Conservation (phyloP, 1,140 invertebrate genomes). For the Trachelipus rathkii region DNA sequence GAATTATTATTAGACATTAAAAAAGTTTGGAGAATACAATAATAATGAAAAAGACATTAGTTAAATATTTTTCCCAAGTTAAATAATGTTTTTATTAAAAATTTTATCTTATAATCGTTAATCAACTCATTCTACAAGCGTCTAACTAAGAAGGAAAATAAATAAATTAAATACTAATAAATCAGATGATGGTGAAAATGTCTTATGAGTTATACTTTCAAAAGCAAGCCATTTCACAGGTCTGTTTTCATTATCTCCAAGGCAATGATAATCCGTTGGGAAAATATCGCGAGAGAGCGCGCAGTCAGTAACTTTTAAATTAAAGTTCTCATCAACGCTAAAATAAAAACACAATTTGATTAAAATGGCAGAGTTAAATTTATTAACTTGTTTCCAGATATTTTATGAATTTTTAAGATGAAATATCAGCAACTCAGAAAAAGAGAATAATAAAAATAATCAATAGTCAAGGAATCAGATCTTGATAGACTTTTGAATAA, state of each 20-base stretch:
- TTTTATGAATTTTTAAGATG: not conserved
- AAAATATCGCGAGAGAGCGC: constrained; percentile 87
- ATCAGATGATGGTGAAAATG: constrained; percentile 80
- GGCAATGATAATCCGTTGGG: constrained; percentile 88
- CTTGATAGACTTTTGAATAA: not conserved
- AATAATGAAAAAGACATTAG: too few relatives aligned
- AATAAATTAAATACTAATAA: constrained; percentile 63
- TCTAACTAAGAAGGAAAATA: too few relatives aligned
- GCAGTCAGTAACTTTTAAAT: constrained; percentile 85
- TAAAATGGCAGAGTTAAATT: not conserved
- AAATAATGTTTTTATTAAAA: too few relatives aligned
- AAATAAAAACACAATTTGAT: constrained; percentile 27
- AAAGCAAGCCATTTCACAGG: constrained; percentile 80
- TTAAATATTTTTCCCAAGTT: too few relatives aligned
- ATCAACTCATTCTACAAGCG: too few relatives aligned
- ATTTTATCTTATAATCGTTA: too few relatives aligned
- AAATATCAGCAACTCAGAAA: not conserved
- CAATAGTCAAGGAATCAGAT: not conserved
- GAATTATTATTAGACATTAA: too few relatives aligned
- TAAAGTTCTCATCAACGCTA: constrained; percentile 80
- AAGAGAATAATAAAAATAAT: too few relatives aligned
- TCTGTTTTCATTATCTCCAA: constrained; percentile 88
- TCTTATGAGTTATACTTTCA: constrained; percentile 78
- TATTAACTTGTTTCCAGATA: not conserved
- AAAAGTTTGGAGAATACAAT: too few relatives aligned